phyloP scores from a whole-genome alignment of 2,113 vertebrate species.

The human region GRCh38 chr18:30741501-30742000 shows the following conservation, averaged over 20 bases:
- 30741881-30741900: background rate
- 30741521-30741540: background rate
- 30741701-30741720: constrained; percentile 51
- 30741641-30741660: background rate
- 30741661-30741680: background rate
- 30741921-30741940: background rate
- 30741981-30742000: background rate
- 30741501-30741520: background rate
- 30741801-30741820: constrained; percentile 2
- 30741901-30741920: background rate
- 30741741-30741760: constrained; percentile 38
- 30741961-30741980: background rate
- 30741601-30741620: background rate
- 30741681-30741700: constrained; percentile 32
- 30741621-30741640: constrained; percentile 18
- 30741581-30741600: constrained; percentile 20
- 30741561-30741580: background rate
- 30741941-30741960: background rate
- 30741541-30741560: constrained; percentile 7
- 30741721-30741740: constrained; percentile 48
- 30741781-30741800: constrained; percentile 52
- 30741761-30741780: constrained; percentile 71
- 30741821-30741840: constrained; percentile 42
- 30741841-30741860: background rate
- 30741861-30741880: background rate